These are phyloP conservation scores for Stigmatopora argus DNA, from an alignment of 2,113 vertebrate genomes.

Conservation along the genomic window DNA sequence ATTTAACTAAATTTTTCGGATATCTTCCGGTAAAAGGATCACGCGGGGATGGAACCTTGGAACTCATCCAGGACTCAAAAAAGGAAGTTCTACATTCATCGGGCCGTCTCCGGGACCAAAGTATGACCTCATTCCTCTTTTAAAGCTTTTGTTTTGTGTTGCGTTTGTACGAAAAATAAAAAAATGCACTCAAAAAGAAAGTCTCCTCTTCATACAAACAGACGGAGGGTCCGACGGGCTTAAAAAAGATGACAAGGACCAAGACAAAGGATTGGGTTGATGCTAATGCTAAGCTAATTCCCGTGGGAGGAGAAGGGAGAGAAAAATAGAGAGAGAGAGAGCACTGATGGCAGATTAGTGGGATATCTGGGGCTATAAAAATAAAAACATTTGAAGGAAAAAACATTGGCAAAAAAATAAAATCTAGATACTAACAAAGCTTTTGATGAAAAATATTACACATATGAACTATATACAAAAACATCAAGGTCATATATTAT, in stretches of 20 bases:
- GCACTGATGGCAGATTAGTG: constrained; percentile 53
- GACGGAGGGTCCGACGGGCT: constrained; percentile 15
- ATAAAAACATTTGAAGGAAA: constrained; percentile 33
- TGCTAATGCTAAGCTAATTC: constrained; percentile 21
- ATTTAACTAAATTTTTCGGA: not conserved
- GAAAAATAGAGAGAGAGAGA: constrained; percentile 30
- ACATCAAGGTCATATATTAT: constrained; percentile 58
- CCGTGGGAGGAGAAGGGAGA: constrained; percentile 13
- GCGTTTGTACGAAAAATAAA: not conserved
- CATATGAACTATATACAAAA: constrained; percentile 73
- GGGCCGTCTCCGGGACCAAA: not conserved
- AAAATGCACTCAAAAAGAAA: constrained; percentile 6
- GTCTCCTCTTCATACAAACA: constrained; percentile 21
- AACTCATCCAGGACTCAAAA: not conserved
- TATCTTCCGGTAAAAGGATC: too few relatives aligned
- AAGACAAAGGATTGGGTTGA: constrained; percentile 6
- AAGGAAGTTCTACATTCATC: constrained; percentile 4
- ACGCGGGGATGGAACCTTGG: not conserved
- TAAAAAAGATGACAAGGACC: not conserved
- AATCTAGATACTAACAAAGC: constrained; percentile 63
- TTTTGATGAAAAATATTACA: constrained; percentile 69
- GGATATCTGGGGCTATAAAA: constrained; percentile 57
- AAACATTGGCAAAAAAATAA: constrained; percentile 38
- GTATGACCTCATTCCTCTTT: constrained; percentile 27
- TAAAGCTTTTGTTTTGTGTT: constrained; percentile 43